A percentile compares a stretch with the other conserved stretches of the same genome.
These are phyloP conservation scores for Charanyca ferruginea DNA, from an alignment of 2,888 invertebrate species.

Conservation along the genomic window DNA sequence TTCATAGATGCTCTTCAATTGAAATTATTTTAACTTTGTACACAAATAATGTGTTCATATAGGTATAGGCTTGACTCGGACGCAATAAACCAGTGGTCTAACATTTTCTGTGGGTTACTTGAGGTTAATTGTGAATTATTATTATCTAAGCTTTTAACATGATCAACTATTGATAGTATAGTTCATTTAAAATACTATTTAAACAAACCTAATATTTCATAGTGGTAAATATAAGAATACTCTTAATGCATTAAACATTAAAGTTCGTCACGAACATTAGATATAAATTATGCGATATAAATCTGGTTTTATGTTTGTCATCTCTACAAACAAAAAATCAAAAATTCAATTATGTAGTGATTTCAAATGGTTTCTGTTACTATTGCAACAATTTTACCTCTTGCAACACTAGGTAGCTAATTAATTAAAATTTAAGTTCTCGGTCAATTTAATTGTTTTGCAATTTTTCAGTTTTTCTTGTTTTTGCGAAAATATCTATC, in stretches of 20 bases:
- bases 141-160: slow-evolving; percentile 30
- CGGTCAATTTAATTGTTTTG: slow-evolving; percentile 38
- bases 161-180: slow-evolving; percentile 4
- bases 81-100: slow-evolving; percentile 28
- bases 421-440: slow-evolving; percentile 47
- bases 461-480: slow-evolving; percentile 17
- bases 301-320: not conserved
- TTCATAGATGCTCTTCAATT: slow-evolving; percentile 2
- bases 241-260: not conserved
- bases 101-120: slow-evolving; percentile 44
- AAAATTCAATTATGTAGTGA: slow-evolving; percentile 17
- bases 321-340: not conserved
- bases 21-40: not conserved
- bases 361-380: slow-evolving; percentile 20
- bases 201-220: not conserved
- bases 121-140: slow-evolving; percentile 54
- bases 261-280: not conserved
- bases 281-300: not conserved
- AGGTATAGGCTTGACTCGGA: no score
- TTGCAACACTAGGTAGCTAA: slow-evolving; percentile 25
- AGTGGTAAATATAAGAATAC: not conserved
- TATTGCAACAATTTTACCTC: slow-evolving; percentile 43
- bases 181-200: not conserved
- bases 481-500: not conserved
- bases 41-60: no score